These are phyloP conservation scores for Saccopteryx bilineata DNA, from an alignment of 2,113 vertebrate species.

Conservation along the genomic window DNA sequence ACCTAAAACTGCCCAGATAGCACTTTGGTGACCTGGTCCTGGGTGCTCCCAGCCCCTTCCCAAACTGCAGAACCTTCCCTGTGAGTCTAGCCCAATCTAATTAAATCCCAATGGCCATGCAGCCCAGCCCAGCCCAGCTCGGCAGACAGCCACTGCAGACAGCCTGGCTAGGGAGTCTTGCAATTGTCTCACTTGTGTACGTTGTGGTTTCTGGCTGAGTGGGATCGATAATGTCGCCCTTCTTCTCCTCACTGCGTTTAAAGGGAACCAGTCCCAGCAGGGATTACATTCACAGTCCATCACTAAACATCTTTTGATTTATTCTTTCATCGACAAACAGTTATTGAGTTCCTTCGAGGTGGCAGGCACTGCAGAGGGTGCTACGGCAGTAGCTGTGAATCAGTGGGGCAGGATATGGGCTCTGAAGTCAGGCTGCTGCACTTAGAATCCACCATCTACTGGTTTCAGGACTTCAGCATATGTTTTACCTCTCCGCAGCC, in stretches of 20 bases:
- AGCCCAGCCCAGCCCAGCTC: neutral
- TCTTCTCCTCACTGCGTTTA: neutral
- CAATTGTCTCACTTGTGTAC: neutral
- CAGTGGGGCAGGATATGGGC: neutral
- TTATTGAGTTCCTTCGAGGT: neutral
- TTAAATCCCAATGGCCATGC: neutral
- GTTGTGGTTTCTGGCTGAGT: neutral
- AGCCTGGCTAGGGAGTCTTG: neutral
- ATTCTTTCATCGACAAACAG: slow-evolving; percentile 45
- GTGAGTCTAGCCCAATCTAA: neutral
- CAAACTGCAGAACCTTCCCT: neutral
- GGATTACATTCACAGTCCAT: neutral
- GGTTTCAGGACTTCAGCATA: neutral
- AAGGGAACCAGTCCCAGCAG: neutral
- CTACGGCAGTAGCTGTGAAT: neutral
- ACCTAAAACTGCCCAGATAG: neutral
- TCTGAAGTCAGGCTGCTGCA: neutral
- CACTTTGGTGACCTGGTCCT: neutral
- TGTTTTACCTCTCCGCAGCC: neutral
- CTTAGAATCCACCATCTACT: neutral
- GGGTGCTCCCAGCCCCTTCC: no score
- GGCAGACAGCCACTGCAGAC: no score
- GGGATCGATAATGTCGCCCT: neutral
- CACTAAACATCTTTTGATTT: neutral
- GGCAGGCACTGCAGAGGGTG: neutral